These are phyloP conservation scores for Sarcophaga rosellei DNA, from an alignment of 2,888 invertebrate species.

Conservation along the genomic window DNA sequence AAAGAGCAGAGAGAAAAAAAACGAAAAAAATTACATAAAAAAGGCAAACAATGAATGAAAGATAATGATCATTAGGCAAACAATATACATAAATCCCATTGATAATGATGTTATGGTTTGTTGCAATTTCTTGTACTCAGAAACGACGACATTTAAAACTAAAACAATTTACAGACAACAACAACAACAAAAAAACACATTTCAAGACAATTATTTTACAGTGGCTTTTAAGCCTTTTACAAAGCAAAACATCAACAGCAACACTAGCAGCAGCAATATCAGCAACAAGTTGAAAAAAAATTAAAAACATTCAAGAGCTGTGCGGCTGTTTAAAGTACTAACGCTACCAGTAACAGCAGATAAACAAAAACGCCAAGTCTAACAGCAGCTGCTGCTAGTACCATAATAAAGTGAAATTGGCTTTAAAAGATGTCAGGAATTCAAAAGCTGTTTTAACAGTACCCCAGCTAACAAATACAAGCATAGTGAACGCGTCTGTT, in stretches of 20 bases:
- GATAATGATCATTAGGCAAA: slow-evolving; percentile 26
- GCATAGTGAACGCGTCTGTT: neutral
- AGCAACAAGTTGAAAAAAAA: neutral
- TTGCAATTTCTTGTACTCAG: slow-evolving; percentile 46
- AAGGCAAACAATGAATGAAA: slow-evolving; percentile 21
- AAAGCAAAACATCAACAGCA: neutral
- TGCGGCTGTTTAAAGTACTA: slow-evolving; percentile 6
- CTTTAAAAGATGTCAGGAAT: slow-evolving; percentile 56
- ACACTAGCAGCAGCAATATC: neutral
- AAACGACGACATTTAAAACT: slow-evolving; percentile 5
- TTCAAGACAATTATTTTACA: slow-evolving; percentile 45
- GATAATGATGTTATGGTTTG: slow-evolving; percentile 56
- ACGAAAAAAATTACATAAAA: slow-evolving; percentile 29
- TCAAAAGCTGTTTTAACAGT: slow-evolving; percentile 26
- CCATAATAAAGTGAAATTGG: slow-evolving; percentile 52
- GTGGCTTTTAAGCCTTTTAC: neutral
- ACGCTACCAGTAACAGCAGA: neutral
- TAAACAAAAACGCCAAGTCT: neutral
- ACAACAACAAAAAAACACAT: neutral
- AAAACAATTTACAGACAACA: neutral
- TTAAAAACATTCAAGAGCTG: slow-evolving; percentile 28
- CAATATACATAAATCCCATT: neutral
- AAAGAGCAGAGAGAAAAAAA: slow-evolving; percentile 9
- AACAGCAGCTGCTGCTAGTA: slow-evolving; percentile 8
- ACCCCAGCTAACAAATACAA: neutral